Evolutionary conservation across 2,888 invertebrate genomes (phyloP), one percentile per base, ranked within the genome.

Genomic region (Eristalinus aeneus): DNA sequence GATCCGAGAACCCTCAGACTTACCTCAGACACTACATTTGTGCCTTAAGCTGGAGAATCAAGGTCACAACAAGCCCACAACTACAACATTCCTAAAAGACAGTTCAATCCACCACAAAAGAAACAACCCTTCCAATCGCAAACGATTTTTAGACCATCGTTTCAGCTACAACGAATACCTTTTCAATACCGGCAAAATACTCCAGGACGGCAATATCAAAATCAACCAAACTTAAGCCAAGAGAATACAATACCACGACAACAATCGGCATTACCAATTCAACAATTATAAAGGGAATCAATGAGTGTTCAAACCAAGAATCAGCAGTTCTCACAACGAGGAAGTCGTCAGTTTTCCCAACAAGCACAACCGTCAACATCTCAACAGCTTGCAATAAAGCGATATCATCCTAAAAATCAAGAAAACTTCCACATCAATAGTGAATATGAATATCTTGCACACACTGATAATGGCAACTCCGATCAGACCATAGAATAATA

Each of bases 371-470:
- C 27, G 27, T 27, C 27, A 27, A 5, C 27, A 27, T 27, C 27
- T 3, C 27, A 27, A 27, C 5, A 27, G 5, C 2, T 3, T 27
- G 27, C 27, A 27, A 27, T 27, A 27, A 27, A 27, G 3, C 9
- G n/a, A n/a, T n/a, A 12, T 12, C 11, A 39, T 39, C 39, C 11
- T 12, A 36, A 11, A 12, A 39, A 39, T 39, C 5, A 39, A 36
- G 2, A 53, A 84, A 84, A 65, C 78, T 77, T 16, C 54, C 63
- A 46, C 39, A 80, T 39, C 63, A 56, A 10, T 74, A 74, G n/a
- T 46, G 61, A 77, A 56, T 69, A 64, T 27, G 63, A 77, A 71
- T 23, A 36, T 5, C 8, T 20, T 16, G 39, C 65, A 58, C 58
- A n/a, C 5, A 11, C 72, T 10, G 72, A 78, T 22, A 34, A 78